These are phyloP conservation scores for Nyctibius grandis DNA, from an alignment of 2,797 vertebrate genomes.

Conservation along the genomic window DNA sequence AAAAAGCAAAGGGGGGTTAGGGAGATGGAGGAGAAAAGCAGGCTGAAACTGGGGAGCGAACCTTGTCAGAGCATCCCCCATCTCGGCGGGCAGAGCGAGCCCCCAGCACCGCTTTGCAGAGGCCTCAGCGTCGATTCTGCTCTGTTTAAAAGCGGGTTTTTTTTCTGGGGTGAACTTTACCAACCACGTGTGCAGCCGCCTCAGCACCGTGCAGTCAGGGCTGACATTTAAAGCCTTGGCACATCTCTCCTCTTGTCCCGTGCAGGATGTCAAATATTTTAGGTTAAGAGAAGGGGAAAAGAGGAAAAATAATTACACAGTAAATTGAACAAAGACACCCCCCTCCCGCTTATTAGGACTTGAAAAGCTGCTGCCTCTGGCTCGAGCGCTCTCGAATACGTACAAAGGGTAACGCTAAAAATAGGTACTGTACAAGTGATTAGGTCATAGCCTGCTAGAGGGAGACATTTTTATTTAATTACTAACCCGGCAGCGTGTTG, in stretches of 20 bases:
- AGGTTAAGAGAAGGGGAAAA: not conserved
- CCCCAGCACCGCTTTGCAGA: not conserved
- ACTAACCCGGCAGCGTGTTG: not conserved
- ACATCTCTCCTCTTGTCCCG: not conserved
- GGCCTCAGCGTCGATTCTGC: not conserved
- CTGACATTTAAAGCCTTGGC: slow-evolving; percentile 39
- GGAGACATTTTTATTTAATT: slow-evolving; percentile 52
- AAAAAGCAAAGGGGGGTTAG: not conserved
- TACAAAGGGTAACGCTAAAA: slow-evolving; percentile 50
- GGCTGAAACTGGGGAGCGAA: fast-evolving
- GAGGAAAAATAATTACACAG: slow-evolving; percentile 17
- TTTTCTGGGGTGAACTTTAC: slow-evolving; percentile 34
- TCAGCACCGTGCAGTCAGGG: not conserved
- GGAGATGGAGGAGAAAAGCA: not conserved
- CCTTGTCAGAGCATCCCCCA: not conserved
- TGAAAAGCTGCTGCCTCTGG: slow-evolving; percentile 4
- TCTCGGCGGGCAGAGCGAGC: not conserved
- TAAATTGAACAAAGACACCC: not conserved
- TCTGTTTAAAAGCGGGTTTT: not conserved
- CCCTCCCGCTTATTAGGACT: not conserved
- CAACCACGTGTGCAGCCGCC: not conserved
- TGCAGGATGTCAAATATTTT: not conserved
- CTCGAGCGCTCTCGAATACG: not conserved
- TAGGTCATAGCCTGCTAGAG: slow-evolving; percentile 21
- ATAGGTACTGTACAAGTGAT: not conserved